Evolutionary conservation across 2,888 invertebrate species (phyloP).

Genomic region (Melinaea marsaeus): DNA sequence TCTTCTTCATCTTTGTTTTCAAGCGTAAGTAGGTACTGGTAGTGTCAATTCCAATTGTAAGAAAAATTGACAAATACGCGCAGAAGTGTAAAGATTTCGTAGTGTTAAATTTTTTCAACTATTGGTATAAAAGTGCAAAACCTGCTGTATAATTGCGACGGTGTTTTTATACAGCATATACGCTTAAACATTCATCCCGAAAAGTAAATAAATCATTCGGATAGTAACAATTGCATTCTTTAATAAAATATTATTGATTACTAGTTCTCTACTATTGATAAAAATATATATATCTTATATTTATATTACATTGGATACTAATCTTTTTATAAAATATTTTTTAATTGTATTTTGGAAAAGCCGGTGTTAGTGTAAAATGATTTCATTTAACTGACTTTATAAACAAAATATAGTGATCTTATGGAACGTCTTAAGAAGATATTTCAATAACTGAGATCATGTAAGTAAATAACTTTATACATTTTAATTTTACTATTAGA

Average conservation of each 20-base stretch:
- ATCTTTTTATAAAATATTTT: background rate
- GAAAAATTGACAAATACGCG: slow-evolving; percentile 25
- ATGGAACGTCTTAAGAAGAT: slow-evolving; percentile 5
- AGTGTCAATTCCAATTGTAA: slow-evolving; percentile 14
- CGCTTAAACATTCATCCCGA: background rate
- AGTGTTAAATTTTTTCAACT: slow-evolving; percentile 11
- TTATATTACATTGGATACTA: background rate
- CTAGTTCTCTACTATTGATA: background rate
- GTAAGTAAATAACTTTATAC: slow-evolving; percentile 14
- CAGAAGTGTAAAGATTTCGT: slow-evolving; percentile 17
- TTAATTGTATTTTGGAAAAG: slow-evolving; percentile 3
- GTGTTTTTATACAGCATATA: background rate
- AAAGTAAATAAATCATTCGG: slow-evolving; percentile 19
- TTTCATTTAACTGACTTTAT: slow-evolving; percentile 17
- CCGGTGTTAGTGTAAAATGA: slow-evolving; percentile 20
- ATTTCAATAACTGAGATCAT: slow-evolving; percentile 14
- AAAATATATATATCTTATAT: slow-evolving; percentile 13
- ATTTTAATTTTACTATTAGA: background rate
- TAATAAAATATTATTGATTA: slow-evolving; percentile 1
- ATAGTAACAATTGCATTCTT: slow-evolving; percentile 19
- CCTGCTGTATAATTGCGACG: background rate
- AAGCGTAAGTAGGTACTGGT: slow-evolving; percentile 9
- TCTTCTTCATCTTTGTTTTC: slow-evolving; percentile 16
- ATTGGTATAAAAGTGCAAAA: slow-evolving; percentile 13
- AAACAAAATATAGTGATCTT: slow-evolving; percentile 14